Evolutionary conservation across 2,113 vertebrate genomes (phyloP).

Genomic region (Actenoides lindsayi): DNA sequence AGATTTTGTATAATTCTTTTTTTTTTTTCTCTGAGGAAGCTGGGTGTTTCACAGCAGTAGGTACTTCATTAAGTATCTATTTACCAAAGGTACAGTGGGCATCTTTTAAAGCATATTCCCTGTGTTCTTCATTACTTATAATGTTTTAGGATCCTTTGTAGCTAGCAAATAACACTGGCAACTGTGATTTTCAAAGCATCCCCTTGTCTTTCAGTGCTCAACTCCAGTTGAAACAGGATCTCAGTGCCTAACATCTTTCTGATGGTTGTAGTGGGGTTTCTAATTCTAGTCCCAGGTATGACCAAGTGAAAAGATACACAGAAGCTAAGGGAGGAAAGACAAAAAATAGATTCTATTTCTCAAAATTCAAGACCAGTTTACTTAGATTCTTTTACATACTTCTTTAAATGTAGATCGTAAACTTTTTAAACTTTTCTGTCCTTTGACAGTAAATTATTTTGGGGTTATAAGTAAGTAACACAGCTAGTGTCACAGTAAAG

Average conservation of each 20-base stretch:
- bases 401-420: not conserved
- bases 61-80: too few relatives aligned
- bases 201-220: not conserved
- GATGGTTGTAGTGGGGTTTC: not conserved
- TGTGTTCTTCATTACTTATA: not conserved
- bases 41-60: not conserved
- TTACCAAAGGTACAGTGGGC: not conserved
- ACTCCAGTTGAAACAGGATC: not conserved
- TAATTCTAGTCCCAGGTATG: not conserved
- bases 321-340: not conserved
- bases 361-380: not conserved
- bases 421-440: not conserved
- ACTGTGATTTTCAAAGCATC: not conserved
- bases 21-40: not conserved
- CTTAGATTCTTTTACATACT: not conserved
- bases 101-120: not conserved
- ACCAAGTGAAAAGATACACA: not conserved
- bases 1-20: not conserved
- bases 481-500: not conserved
- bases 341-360: not conserved
- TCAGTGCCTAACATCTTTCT: not conserved
- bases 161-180: not conserved
- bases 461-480: not conserved
- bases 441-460: not conserved
- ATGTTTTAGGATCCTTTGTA: not conserved